Evolutionary conservation across 2,113 vertebrate species (phyloP), one percentile per base, ranked within the genome.

Genomic region (Verasper variegatus): DNA sequence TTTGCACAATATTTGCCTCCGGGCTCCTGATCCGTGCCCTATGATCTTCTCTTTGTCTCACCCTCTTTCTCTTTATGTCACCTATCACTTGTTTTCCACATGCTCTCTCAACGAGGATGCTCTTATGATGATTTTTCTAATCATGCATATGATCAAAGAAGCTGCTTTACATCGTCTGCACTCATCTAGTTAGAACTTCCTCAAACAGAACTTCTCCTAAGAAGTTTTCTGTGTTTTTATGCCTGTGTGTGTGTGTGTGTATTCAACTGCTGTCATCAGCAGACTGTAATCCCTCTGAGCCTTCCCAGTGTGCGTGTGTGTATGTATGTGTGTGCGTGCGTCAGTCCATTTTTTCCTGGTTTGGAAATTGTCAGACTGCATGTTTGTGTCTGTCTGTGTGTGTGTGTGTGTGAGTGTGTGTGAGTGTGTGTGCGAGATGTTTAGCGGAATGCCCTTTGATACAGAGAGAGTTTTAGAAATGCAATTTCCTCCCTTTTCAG

Each of bases 281-380:
- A 97, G 94, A 95, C 96, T 97, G 92, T 98, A 97, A 97, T 97
- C 97, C 96, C 95, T 91, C 97, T 96, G 96, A 97, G 96, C 97
- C 95, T 95, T 94, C 92, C 93, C 76, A 54, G 83, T 94, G 40
- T 79, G 56, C 65, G 60, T 69, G 65, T 73, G 77, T 60, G 63
- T 23, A 14, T 23, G 66, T 20, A 14, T 5, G 26, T 83, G 76
- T 76, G 63, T 90, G 71, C 85, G 63, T 92, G 76, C 96, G 80
- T 91, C 80, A 83, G 89, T 90, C 86, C 83, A 78, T 89, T 91
- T 84, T 82, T 87, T 80, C 47, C 71, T 55, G 70, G 78, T 74
- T 93, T 94, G 94, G 93, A 94, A 94, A 95, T 93, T 93, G 95
- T 95, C 94, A 94, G 95, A 31, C 95, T 94, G 80, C 95, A 95